Evolutionary conservation across 1,140 invertebrate genomes (phyloP).

Genomic region (Drosophila chauvacae): DNA sequence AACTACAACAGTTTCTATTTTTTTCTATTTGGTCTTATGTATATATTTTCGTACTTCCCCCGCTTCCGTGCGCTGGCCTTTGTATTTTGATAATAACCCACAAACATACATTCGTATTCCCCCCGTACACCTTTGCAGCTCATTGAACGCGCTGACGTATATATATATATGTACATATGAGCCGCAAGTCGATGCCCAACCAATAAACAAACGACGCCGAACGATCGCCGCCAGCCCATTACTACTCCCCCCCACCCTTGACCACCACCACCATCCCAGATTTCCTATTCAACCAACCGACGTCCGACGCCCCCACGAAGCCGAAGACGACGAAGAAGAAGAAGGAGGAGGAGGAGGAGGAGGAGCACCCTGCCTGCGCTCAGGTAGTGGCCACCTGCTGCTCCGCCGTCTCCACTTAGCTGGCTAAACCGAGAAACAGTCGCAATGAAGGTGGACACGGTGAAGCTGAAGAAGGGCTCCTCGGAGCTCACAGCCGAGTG

Average conservation of each 20-base stretch:
- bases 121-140: slow-evolving; percentile 37
- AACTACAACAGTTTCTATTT: neutral
- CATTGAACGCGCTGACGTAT: slow-evolving; percentile 53
- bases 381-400: slow-evolving; percentile 38
- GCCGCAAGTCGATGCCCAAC: slow-evolving; percentile 44
- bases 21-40: neutral
- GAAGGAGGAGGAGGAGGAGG: slow-evolving; percentile 1
- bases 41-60: neutral
- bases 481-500: slow-evolving; percentile 95
- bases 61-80: neutral
- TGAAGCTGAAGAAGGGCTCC: slow-evolving; percentile 93
- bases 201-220: slow-evolving; percentile 25
- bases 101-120: neutral
- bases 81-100: slow-evolving; percentile 3
- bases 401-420: slow-evolving; percentile 18
- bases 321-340: neutral
- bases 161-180: slow-evolving; percentile 44
- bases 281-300: slow-evolving; percentile 3
- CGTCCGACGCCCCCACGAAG: neutral
- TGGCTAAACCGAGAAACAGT: slow-evolving; percentile 9
- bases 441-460: slow-evolving; percentile 94
- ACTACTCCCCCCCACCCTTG: neutral
- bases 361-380: slow-evolving; percentile 30
- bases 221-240: neutral
- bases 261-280: neutral